Evolutionary conservation across 2,797 vertebrate genomes (phyloP), one percentile per base, ranked within the genome.

Genomic region (Melanotaenia trifasciata): DNA sequence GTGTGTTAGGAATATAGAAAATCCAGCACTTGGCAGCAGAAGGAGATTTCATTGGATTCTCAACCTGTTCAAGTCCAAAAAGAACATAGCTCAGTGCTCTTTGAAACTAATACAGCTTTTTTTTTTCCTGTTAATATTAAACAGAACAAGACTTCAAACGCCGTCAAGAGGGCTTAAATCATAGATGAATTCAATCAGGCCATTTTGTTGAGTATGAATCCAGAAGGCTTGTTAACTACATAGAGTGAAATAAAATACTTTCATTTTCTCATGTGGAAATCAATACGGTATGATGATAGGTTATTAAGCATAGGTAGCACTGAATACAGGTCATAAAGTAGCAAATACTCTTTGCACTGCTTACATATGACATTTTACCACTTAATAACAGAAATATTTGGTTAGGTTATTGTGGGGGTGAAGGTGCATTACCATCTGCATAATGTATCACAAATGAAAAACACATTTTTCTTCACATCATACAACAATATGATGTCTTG

Each of bases 181-280:
- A 91, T 86, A 90, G 83, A 93, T 91, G 78, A 91, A 90, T 89
- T 92, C 79, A 92, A 89, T 92, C 89, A 88, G 80, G 80, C 84
- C 74, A 72, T 89, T 92, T 93, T 84, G 84, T 86, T 85, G 81
- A 76, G 87, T 86, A 76, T 87, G 80, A 81, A 89, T 90, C 78
- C 81, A 84, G 83, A 87, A 89, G 72, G 54, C 81, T 83, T 72
- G 79, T 89, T 92, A 83, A 83, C 81, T 81, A 33, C 72, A 76
- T 69, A 70, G 72, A 72, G 81, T 74, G 72, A 67, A 57, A 81
- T 72, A 80, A 89, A 93, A 93, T 87, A 79, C 80, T 85, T 82
- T 64, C 65, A 83, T 88, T 87, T 90, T 87, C 80, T 81, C 66
- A 66, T 87, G 79, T 22, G 20, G 66, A 35, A 89, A 87, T 87